phyloP scores from a whole-genome alignment of 1,140 invertebrate species.

The Pomacea maculata region DNA sequence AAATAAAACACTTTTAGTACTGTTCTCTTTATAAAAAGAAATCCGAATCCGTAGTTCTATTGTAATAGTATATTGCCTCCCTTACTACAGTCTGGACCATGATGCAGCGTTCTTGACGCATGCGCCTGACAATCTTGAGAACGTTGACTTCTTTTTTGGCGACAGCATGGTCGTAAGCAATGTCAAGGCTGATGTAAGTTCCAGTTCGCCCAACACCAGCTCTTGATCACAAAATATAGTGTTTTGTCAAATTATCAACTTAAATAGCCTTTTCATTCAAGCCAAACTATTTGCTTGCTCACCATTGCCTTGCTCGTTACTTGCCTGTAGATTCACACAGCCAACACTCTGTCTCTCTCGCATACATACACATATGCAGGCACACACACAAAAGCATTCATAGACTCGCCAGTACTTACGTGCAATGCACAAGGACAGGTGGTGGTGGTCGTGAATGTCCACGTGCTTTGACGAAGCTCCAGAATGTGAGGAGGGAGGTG shows the following conservation, averaged over 20 bases:
- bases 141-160: neutral
- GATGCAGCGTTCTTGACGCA: neutral
- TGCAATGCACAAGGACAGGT: conserved; percentile 10
- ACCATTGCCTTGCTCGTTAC: too few species aligned
- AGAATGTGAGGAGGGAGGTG: conserved; percentile 4
- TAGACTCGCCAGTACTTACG: neutral
- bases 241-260: too few species aligned
- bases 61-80: too few species aligned
- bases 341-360: too few species aligned
- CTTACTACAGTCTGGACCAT: conserved; percentile 22
- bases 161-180: neutral
- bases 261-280: too few species aligned
- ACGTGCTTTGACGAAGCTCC: neutral
- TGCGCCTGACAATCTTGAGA: neutral
- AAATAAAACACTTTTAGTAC: too few species aligned
- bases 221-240: neutral
- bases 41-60: too few species aligned
- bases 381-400: too few species aligned
- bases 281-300: too few species aligned
- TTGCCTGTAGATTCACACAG: too few species aligned
- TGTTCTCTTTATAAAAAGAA: too few species aligned
- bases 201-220: conserved; percentile 10
- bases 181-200: conserved; percentile 18
- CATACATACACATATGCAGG: too few species aligned
- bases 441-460: neutral